Percentiles rank a stretch among this genome's conserved stretches.
phyloP scores from a whole-genome alignment of 2,113 vertebrate genomes.

The Channa maculata region DNA sequence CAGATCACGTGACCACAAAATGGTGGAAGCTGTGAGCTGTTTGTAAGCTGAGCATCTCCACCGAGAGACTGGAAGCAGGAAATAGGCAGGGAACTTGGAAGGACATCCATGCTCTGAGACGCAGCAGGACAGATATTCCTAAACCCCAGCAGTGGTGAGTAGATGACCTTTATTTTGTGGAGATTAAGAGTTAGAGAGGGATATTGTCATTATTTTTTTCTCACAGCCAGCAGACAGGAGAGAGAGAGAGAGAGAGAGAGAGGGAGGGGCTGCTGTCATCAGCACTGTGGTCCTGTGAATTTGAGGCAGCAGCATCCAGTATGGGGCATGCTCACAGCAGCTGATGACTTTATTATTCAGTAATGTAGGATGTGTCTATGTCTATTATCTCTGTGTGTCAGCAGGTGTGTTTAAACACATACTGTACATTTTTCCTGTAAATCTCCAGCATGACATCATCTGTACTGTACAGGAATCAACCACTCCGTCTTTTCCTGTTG shows the following conservation, averaged over 20 bases:
- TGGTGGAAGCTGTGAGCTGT: constrained; percentile 81
- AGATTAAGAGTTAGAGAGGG: constrained; percentile 27
- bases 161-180: constrained; percentile 34
- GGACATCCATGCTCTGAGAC: constrained; percentile 71
- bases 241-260: constrained; percentile 56
- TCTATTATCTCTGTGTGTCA: neutral
- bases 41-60: constrained; percentile 78
- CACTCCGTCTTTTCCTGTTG: constrained; percentile 30
- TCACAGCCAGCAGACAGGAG: constrained; percentile 67
- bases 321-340: constrained; percentile 41
- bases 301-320: constrained; percentile 64
- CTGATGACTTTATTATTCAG: constrained; percentile 31
- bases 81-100: constrained; percentile 44
- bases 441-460: constrained; percentile 7
- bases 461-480: constrained; percentile 1
- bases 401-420: neutral
- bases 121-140: constrained; percentile 59
- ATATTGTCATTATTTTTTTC: constrained; percentile 25
- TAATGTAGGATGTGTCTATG: neutral
- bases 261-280: constrained; percentile 73
- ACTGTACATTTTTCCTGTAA: constrained; percentile 14
- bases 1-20: constrained; percentile 83
- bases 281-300: constrained; percentile 60
- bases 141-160: constrained; percentile 79
- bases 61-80: constrained; percentile 67